Base-by-base conservation (phyloP, 2,797 vertebrate species). In the Chrysocyon brachyurus region DNA sequence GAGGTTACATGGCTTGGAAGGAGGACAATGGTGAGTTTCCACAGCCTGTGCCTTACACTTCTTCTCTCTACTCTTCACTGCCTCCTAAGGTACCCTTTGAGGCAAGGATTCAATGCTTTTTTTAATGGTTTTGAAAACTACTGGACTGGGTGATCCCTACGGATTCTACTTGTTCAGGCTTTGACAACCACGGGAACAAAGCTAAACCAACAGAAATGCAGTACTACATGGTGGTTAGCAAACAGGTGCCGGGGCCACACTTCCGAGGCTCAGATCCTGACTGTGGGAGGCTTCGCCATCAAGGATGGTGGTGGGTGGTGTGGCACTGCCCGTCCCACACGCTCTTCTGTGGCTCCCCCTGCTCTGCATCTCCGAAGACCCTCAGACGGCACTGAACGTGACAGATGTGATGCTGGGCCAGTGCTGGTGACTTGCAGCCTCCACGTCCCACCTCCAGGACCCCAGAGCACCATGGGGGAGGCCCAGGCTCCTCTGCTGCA, bases 211-310 rank as follows among this genome's bases (percentile, higher is more conserved):
- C 1, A 82, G 86, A 36, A 79, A 70, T 0, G 0, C 2, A 28
- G 31, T 33, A 26, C 31, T 16, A 10, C 12, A 19, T 4, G 31
- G 22, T 33, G 33, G 17, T 52, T 28, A 85, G 72, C 2, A 31
- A 79, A 24, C 2, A 17, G 40, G 17, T 12, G 66, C 22, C 31
- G 12, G 63, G 46, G 59, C 16, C n/a, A 26, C 89, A n/a, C 5
- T 4, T 36, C 19, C 22, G 7, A 22, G 61, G 61, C 2, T 59
- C 26, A 8, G 26, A 24, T 63, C 14, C 63, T 33, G 36, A n/a
- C 2, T 0, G 4, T 28, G 19, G 54, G 10, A 90, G 57, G 11
- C 1, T 33, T 8, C 16, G 0, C 31, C 14, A 57, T 46, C 26
- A n/a, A 26, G 52, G 36, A 31, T 16, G 12, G 24, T 12, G 5